Base-by-base conservation (phyloP, 2,113 vertebrate species). In the Triplophysa dalaica region DNA sequence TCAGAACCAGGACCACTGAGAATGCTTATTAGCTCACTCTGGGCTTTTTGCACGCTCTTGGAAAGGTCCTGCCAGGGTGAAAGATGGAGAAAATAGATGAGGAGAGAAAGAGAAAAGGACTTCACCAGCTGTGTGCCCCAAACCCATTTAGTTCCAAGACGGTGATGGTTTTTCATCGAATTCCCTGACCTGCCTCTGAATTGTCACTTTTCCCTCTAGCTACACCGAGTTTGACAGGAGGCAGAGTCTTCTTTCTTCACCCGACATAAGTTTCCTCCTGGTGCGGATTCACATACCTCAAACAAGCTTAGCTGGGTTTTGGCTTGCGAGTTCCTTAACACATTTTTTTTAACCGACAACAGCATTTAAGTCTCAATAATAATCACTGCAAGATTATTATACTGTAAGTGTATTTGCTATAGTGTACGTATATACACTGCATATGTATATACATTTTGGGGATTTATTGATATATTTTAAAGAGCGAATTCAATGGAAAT, bases 91-190 rank as follows among this genome's bases (percentile, higher is more conserved):
- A 74, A 74, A 24, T 74, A 74, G 77, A 77, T 64, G 66, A 52
- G 48, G 9, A 45, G 33, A 29, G 26, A 75, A 77, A 77, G 58
- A 66, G 73, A 79, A 75, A 80, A 61, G 78, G 68, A 70, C 65
- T 69, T 69, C 69, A 58, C 70, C 65, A 81, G 69, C 74, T 81
- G 78, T 69, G 65, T 68, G 70, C 70, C 54, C 72, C 50, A 77
- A 76, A 79, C 70, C 52, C 54, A 81, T 83, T 81, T 81, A 82
- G 66, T 80, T 84, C 62, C 43, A 48, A 81, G 72, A 62, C 52
- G 9, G 58, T 33, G 79, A 81, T 81, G 72, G 48, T 78, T 83
- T 74, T 58, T 74, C 72, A 58, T 60, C 41, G n/a, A 74, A 74
- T 75, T 80, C 61, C 63, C 61, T n/a, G 38, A 41, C 52, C 70